phyloP scores from a whole-genome alignment of 2,888 invertebrate genomes.

The Endotricha flammealis region DNA sequence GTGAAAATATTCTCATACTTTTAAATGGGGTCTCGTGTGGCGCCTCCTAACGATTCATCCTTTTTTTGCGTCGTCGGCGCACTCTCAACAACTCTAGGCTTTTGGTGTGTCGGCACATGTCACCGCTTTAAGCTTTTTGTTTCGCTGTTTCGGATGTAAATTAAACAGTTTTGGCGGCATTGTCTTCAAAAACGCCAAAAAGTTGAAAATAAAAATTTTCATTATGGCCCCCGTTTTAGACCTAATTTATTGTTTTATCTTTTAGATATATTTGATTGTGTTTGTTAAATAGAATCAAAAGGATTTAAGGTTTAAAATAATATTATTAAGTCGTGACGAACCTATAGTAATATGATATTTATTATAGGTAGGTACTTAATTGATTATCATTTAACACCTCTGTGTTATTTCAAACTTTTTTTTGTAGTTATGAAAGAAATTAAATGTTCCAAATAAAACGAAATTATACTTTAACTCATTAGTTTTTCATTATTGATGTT shows the following conservation, averaged over 20 bases:
- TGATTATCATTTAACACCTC: no score
- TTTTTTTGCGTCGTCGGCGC: conserved; percentile 71
- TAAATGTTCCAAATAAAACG: no score
- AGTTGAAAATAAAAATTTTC: conserved; percentile 35
- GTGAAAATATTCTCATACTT: conserved; percentile 78
- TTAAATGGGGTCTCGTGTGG: conserved; percentile 77
- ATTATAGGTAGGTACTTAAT: no score
- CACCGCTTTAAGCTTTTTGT: conserved; percentile 63
- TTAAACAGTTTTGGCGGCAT: conserved; percentile 72
- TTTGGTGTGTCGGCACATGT: conserved; percentile 72
- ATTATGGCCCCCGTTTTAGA: conserved; percentile 31
- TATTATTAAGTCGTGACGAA: no score
- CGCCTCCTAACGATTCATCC: conserved; percentile 76
- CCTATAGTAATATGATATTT: no score
- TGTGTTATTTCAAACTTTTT: no score
- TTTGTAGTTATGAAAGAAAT: no score
- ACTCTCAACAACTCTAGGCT: conserved; percentile 60
- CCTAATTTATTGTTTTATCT: conserved; percentile 22
- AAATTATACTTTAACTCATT: no score
- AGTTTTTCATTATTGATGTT: no score
- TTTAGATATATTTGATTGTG: not conserved
- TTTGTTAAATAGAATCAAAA: no score
- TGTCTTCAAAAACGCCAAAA: conserved; percentile 46
- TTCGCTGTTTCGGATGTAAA: conserved; percentile 65
- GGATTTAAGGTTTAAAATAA: no score